A percentile compares a stretch with the other conserved stretches of the same genome.
phyloP scores from a whole-genome alignment of 2,113 vertebrate genomes.

The Lophura nycthemera region DNA sequence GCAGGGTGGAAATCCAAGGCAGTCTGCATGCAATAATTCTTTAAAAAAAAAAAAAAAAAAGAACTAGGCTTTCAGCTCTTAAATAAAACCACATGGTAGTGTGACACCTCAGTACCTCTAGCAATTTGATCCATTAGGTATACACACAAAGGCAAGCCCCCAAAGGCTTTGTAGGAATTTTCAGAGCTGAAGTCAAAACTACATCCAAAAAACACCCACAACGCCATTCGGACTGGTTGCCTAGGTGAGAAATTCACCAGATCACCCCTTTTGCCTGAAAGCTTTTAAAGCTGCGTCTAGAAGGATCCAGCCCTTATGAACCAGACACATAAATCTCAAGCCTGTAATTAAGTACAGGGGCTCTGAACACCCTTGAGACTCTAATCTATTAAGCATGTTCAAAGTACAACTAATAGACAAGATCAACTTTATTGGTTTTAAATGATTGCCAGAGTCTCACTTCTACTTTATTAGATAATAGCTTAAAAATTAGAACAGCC shows the following conservation, averaged over 20 bases:
- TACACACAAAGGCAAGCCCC: background rate
- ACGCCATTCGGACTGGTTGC: background rate
- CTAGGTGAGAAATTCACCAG: constrained; percentile 3
- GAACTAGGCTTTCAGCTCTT: background rate
- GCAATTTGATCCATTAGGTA: constrained; percentile 34
- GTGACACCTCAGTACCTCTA: background rate
- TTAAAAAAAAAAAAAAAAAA: background rate
- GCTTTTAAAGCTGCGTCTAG: background rate
- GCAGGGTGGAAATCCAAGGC: constrained; percentile 30
- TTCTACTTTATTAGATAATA: background rate
- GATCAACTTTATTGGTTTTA: background rate
- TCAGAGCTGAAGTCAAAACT: constrained; percentile 10
- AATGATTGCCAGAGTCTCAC: background rate
- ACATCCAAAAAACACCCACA: background rate
- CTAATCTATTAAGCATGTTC: background rate
- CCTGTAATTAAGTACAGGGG: background rate
- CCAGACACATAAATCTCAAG: background rate
- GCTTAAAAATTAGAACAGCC: background rate
- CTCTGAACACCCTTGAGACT: background rate
- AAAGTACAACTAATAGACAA: background rate
- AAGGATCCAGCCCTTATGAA: background rate
- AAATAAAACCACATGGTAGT: background rate
- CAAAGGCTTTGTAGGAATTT: background rate
- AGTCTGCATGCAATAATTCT: background rate
- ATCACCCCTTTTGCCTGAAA: background rate